Base-by-base conservation (phyloP, 2,888 invertebrate species). In the Criorhina ranunculi region DNA sequence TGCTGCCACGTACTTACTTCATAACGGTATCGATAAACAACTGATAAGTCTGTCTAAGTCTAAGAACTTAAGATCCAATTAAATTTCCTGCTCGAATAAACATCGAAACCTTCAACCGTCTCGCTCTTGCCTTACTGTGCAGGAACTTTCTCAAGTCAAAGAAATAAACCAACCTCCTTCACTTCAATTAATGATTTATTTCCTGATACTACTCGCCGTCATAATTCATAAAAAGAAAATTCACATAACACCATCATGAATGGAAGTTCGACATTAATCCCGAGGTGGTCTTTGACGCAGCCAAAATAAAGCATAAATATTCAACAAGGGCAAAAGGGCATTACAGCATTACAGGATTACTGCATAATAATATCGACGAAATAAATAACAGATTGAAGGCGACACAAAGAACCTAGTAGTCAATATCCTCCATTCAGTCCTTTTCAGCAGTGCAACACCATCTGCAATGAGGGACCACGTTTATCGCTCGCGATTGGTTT, bases 271-370 rank as follows among this genome's bases (percentile, higher is more conserved):
- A 19, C 73, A 75, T 75, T 44, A 69, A 83, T 83, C 83, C 69
- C 78, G 55, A 67, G 83, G 29, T 42, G 73, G 55, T 57, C 73
- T 69, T 78, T 78, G 72, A 69, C 73, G 73, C 69, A 42, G 35
- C 40, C 17, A 81, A 70, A 73, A 81, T 64, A 51, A 76, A 35
- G 40, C 12, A 72, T 73, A 69, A 83, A 73, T 75, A 78, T 69
- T 64, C 64, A 75, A 78, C 69, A 67, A 73, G 67, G 57, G 53
- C 35, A 29, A 31, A 9, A 62, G 64, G 33, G 49, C 62, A 75
- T 75, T 64, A 81, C 62, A 57, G 78, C 46, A 67, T 83, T 77
- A 83, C 83, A 42, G 83, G 59, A 83, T 78, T 83, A 83, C 83
- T 57, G 62, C 78, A 67, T 67, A 78, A 69, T 69, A 69, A 69